A percentile compares a stretch with the other conserved stretches of the same genome.
These are phyloP conservation scores for Lipotes vexillifer DNA, from an alignment of 2,113 vertebrate species.

Conservation along the genomic window DNA sequence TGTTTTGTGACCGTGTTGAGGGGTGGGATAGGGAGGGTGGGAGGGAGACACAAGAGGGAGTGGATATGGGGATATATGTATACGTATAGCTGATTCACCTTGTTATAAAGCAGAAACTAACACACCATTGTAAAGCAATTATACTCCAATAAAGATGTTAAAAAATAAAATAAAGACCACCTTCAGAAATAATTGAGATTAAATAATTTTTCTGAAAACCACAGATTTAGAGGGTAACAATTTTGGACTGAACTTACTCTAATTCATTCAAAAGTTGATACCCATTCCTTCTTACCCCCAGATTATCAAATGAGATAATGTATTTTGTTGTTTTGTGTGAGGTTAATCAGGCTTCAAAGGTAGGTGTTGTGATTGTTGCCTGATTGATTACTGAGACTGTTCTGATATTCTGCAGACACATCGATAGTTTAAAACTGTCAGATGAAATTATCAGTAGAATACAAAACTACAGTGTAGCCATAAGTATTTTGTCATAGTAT, in stretches of 20 bases:
- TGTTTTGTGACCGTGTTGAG: too few relatives aligned
- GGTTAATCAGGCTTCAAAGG: not conserved
- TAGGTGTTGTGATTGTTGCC: not conserved
- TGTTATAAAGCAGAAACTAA: too few relatives aligned
- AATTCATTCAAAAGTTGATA: not conserved
- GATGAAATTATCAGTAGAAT: not conserved
- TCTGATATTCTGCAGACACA: not conserved
- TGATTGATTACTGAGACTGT: not conserved
- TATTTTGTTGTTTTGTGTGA: not conserved
- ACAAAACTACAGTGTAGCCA: not conserved
- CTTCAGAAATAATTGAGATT: not conserved
- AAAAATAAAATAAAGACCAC: not conserved
- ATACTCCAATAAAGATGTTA: too few relatives aligned
- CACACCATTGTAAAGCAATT: too few relatives aligned
- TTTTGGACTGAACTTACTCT: not conserved
- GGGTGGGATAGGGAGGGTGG: too few relatives aligned
- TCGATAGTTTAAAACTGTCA: not conserved
- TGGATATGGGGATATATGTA: too few relatives aligned
- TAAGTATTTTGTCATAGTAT: not conserved
- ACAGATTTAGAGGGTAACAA: not conserved
- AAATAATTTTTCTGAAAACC: not conserved
- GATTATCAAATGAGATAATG: not conserved
- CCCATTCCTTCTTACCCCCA: not conserved
- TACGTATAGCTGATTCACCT: too few relatives aligned
- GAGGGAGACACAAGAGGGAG: too few relatives aligned